These are phyloP conservation scores for Diaphora mendica DNA, from an alignment of 2,888 invertebrate species.

Conservation along the genomic window DNA sequence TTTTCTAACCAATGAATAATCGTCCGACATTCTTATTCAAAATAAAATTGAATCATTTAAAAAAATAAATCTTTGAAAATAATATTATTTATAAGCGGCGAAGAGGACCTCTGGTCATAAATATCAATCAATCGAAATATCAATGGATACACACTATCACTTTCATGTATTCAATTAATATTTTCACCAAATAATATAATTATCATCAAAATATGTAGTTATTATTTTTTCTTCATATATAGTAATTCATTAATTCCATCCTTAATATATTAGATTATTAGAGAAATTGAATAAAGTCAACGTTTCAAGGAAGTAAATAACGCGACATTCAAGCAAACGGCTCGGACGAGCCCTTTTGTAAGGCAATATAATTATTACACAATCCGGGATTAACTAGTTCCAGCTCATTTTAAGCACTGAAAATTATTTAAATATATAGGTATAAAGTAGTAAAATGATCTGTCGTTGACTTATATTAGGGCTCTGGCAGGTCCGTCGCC, in stretches of 20 bases:
- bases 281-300: neutral
- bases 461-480: neutral
- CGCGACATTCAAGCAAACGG: neutral
- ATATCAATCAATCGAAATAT: too few relatives aligned
- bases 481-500: neutral
- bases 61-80: too few relatives aligned
- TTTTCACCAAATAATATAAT: neutral
- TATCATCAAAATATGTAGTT: too few relatives aligned
- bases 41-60: too few relatives aligned
- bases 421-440: neutral
- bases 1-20: too few relatives aligned
- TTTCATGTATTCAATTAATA: neutral
- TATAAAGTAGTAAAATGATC: neutral
- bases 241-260: too few relatives aligned
- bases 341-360: neutral
- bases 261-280: too few relatives aligned
- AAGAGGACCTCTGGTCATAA: too few relatives aligned
- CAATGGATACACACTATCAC: too few relatives aligned
- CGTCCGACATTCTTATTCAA: too few relatives aligned
- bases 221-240: too few relatives aligned
- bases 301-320: neutral
- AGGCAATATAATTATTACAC: neutral
- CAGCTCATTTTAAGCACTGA: neutral
- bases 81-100: too few relatives aligned
- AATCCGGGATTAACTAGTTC: neutral